Base-by-base conservation (phyloP, 2,888 invertebrate genomes). In the Macaria liturata region DNA sequence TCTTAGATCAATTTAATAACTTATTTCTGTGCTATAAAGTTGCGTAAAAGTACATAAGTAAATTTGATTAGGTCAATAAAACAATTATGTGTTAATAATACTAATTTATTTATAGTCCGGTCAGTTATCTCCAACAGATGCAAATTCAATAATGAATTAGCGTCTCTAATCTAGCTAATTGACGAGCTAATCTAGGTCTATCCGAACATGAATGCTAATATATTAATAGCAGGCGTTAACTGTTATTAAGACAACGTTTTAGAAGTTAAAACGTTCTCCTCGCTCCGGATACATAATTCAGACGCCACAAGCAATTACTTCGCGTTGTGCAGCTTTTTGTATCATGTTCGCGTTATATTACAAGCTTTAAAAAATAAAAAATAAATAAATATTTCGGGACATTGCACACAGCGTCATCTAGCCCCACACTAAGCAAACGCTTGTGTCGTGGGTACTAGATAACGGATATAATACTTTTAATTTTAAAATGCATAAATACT, bases 241-340 rank as follows among this genome's bases (percentile, higher is more conserved):
- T 52, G 55, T 58, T 56, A 54, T 52, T 48, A 46, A 20, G 42
- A 45, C 49, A 52, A 57, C 50, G 59, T 57, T 62, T 65, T 62
- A 55, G 57, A 64, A 66, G 66, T 64, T 50, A 50, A 50, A 46
- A 31, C 32, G 31, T 62, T 57, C 54, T 53, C 63, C 64, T 59
- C 49, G 61, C 53, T 63, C 66, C 46, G 47, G 59, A 60, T 64
- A 59, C 60, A 57, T 68, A 59, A 66, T 60, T 61, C 49, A 54
- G 59, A 48, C 51, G 64, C 59, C 61, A 62, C 9, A 49, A 50
- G 46, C 54, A 62, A 61, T 64, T 61, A 59, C 58, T 46, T 53
- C 42, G 44, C 37, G 44, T 49, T 53, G 51, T 54, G 42, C 34
- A 54, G 50, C 37, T 60, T 61, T 59, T 61, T 48, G 61, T 49